A percentile compares a stretch with the other conserved stretches of the same genome.
These are phyloP conservation scores for Bungarus multicinctus DNA, from an alignment of 2,113 vertebrate genomes.

Conservation along the genomic window DNA sequence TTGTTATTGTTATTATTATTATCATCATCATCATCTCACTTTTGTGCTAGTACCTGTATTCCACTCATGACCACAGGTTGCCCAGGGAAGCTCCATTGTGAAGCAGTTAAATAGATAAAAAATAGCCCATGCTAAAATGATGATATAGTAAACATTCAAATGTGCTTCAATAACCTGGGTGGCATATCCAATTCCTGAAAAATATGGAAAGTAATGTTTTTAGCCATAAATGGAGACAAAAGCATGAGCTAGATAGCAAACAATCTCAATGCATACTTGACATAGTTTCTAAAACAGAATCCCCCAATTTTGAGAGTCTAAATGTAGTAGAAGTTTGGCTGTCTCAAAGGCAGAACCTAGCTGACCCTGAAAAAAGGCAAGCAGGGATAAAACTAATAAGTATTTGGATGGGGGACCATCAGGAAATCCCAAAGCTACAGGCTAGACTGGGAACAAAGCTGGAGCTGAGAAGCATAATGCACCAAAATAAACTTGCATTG, in stretches of 20 bases:
- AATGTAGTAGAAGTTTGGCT: neutral
- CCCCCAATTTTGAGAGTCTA: neutral
- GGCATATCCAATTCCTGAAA: constrained; percentile 93
- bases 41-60: constrained; percentile 86
- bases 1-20: neutral
- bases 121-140: constrained; percentile 97
- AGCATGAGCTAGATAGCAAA: neutral
- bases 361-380: neutral
- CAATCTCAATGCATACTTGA: neutral
- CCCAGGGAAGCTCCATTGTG: constrained; percentile 95
- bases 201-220: neutral
- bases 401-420: neutral
- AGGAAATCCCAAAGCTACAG: neutral
- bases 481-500: neutral
- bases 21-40: neutral
- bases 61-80: constrained; percentile 94
- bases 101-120: constrained; percentile 99
- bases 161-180: constrained; percentile 97
- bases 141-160: constrained; percentile 96
- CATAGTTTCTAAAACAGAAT: neutral
- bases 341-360: neutral
- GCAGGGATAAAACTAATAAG: neutral
- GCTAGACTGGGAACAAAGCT: neutral
- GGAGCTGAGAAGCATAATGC: neutral
- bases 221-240: neutral